A percentile compares a stretch with the other conserved stretches of the same genome.
phyloP scores from a whole-genome alignment of 1,140 invertebrate species.

The Eurosta solidaginis region DNA sequence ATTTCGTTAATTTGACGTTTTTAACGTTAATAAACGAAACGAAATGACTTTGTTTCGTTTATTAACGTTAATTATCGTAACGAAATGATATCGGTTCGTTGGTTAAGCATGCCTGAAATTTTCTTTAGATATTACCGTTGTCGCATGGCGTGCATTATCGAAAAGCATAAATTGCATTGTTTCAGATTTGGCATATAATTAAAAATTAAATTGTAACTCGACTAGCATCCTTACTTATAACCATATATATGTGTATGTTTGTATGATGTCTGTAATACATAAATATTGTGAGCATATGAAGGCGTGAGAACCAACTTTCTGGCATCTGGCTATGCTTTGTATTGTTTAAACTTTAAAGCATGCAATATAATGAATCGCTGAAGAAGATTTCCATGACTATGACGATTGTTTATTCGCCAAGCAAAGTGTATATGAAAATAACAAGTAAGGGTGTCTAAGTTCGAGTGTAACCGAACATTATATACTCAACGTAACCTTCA shows the following conservation, averaged over 20 bases:
- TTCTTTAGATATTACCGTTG: not conserved
- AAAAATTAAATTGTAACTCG: not conserved
- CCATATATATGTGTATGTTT: not conserved
- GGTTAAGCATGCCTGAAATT: not conserved
- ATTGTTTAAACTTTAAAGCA: not conserved
- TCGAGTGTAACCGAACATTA: too few relatives aligned
- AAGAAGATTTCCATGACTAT: constrained; percentile 20
- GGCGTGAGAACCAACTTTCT: not conserved
- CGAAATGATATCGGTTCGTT: too few relatives aligned
- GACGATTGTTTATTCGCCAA: not conserved
- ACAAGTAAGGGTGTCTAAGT: not conserved
- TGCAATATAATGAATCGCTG: not conserved
- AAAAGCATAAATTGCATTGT: not conserved
- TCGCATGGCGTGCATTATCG: not conserved
- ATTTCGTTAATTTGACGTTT: too few relatives aligned
- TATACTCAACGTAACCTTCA: too few relatives aligned
- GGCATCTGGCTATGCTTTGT: not conserved
- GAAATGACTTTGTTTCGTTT: too few relatives aligned
- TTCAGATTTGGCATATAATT: not conserved
- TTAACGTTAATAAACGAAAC: too few relatives aligned
- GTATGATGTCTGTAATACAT: not conserved
- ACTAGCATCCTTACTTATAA: not conserved
- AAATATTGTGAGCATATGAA: not conserved
- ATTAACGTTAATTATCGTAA: too few relatives aligned
- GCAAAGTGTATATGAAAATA: too few relatives aligned